Evolutionary conservation across 1,140 invertebrate genomes (phyloP), one percentile per base, ranked within the genome.

Genomic region (Drosophila baimaii): DNA sequence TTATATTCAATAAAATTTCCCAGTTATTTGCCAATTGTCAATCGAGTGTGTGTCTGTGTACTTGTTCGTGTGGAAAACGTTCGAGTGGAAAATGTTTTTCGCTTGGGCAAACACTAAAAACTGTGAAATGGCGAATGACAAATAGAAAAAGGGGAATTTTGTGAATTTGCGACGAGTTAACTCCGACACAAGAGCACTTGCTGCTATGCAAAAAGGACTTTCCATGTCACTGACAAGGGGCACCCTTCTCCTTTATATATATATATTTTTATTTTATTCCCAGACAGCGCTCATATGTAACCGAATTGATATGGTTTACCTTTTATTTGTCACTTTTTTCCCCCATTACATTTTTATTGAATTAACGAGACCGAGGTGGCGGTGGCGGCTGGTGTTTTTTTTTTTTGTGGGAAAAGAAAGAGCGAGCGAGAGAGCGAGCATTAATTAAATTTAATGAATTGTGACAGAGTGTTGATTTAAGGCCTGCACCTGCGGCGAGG

Each of bases 401-500:
- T n/a, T n/a, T n/a, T n/a, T n/a, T n/a, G n/a, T n/a, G n/a, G n/a
- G n/a, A n/a, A n/a, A n/a, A n/a, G n/a, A n/a, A n/a, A 29, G 5
- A 3, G 3, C 1, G 47, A 51, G 47, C 1, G 15, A 7, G 1
- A 15, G 12, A n/a, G 58, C 43, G 31, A n/a, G 44, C 76, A 83
- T 86, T 86, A 86, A 86, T 86, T 83, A 86, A 83, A 88, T 79
- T 88, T 88, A 88, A 86, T 88, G 83, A 88, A 86, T 88, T 79
- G 66, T 86, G 79, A 63, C 79, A 65, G 31, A 58, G 83, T 56
- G 83, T 79, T 86, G 83, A 86, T 88, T 83, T 86, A 77, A 77
- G n/a, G 74, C 57, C 64, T 62, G 56, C 61, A 52, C 74, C 61
- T 76, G 54, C 64, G 35, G 15, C 8, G 33, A 15, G 59, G 33